phyloP scores from a whole-genome alignment of 2,888 invertebrate species.

The Alitta virens region DNA sequence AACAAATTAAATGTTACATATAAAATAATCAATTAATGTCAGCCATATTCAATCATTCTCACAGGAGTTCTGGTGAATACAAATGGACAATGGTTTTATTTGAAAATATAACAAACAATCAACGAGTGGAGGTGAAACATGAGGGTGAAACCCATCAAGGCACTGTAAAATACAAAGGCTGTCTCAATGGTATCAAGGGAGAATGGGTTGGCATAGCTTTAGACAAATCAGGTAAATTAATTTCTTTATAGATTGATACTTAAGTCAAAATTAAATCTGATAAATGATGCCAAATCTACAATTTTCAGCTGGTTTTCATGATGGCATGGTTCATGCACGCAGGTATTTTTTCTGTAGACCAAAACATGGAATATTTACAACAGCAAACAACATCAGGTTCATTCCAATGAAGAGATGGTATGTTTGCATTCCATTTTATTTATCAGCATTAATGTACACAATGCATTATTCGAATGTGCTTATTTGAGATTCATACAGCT shows the following conservation, averaged over 20 bases:
- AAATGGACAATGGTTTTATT: slow-evolving; percentile 47
- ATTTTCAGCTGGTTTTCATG: slow-evolving; percentile 46
- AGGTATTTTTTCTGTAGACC: slow-evolving; percentile 48
- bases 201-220: slow-evolving; percentile 54
- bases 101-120: slow-evolving; percentile 45
- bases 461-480: too few relatives aligned
- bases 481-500: too few relatives aligned
- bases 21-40: too few relatives aligned
- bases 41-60: too few relatives aligned
- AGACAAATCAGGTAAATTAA: slow-evolving; percentile 39
- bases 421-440: too few relatives aligned
- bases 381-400: slow-evolving; percentile 47
- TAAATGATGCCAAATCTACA: not conserved
- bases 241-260: too few relatives aligned
- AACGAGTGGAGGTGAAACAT: slow-evolving; percentile 46
- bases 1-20: too few relatives aligned
- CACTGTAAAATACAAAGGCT: slow-evolving; percentile 49
- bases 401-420: slow-evolving; percentile 48
- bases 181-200: slow-evolving; percentile 41
- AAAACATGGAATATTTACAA: slow-evolving; percentile 48
- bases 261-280: too few relatives aligned
- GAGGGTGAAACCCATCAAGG: slow-evolving; percentile 38
- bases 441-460: too few relatives aligned
- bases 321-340: slow-evolving; percentile 49
- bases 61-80: too few relatives aligned